phyloP scores from a whole-genome alignment of 2,888 invertebrate species.

The Stenoptilia bipunctidactyla region DNA sequence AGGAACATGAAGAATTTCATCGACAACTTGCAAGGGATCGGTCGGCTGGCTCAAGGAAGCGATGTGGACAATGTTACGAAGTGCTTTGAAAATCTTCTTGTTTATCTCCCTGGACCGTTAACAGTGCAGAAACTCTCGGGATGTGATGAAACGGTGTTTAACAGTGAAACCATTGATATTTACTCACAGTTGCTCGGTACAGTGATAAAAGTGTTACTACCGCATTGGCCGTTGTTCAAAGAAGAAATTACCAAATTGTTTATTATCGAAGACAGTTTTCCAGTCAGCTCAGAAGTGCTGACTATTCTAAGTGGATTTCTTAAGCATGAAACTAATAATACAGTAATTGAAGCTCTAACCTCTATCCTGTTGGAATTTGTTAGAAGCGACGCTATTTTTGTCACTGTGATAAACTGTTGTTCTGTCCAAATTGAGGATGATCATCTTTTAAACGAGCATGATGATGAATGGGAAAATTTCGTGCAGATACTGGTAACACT shows the following conservation, averaged over 20 bases:
- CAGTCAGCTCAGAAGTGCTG: slow-evolving; percentile 57
- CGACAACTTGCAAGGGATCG: slow-evolving; percentile 31
- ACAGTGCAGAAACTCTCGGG: slow-evolving; percentile 76
- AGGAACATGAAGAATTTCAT: slow-evolving; percentile 31
- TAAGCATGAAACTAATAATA: slow-evolving; percentile 38
- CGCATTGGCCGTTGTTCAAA: slow-evolving; percentile 71
- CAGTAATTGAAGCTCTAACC: slow-evolving; percentile 37
- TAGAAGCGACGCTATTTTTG: slow-evolving; percentile 70
- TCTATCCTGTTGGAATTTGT: slow-evolving; percentile 56
- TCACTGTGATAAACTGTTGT: slow-evolving; percentile 50
- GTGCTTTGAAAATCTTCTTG: slow-evolving; percentile 19
- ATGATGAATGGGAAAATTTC: slow-evolving; percentile 58
- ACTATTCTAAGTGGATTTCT: slow-evolving; percentile 54
- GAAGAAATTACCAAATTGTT: slow-evolving; percentile 53
- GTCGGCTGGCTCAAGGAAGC: slow-evolving; percentile 33
- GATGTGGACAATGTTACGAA: slow-evolving; percentile 28
- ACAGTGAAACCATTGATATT: slow-evolving; percentile 39
- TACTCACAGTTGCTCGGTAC: slow-evolving; percentile 65
- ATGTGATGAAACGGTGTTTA: slow-evolving; percentile 44
- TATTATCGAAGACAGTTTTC: slow-evolving; percentile 63
- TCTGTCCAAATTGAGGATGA: slow-evolving; percentile 21
- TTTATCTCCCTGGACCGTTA: slow-evolving; percentile 65
- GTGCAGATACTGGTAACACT: slow-evolving; percentile 76
- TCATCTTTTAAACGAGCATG: slow-evolving; percentile 19
- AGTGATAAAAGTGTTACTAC: slow-evolving; percentile 58